These are phyloP conservation scores for Crotalus helleri DNA, from an alignment of 2,113 vertebrate genomes.

Conservation along the genomic window DNA sequence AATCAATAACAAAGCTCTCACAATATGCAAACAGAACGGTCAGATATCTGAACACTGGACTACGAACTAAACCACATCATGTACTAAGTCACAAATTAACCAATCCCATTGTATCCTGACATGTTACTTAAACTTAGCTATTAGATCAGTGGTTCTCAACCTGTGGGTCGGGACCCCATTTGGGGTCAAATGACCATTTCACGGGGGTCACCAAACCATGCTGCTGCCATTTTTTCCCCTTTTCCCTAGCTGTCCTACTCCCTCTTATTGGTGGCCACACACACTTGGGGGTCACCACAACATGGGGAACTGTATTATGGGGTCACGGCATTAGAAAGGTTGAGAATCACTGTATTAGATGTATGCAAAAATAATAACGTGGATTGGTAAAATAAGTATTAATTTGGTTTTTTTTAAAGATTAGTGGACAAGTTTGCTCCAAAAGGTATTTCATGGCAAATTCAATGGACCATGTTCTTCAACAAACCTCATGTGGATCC, in stretches of 20 bases:
- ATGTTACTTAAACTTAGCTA: neutral
- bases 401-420: neutral
- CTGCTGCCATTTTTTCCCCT: too few relatives aligned
- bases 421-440: neutral
- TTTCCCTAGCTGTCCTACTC: too few relatives aligned
- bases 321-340: too few relatives aligned
- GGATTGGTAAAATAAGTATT: neutral
- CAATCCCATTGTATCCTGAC: neutral
- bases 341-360: too few relatives aligned
- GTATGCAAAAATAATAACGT: neutral
- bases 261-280: too few relatives aligned
- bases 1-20: neutral
- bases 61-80: neutral
- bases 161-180: too few relatives aligned
- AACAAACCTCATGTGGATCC: neutral
- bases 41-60: neutral
- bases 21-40: neutral
- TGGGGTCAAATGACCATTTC: too few relatives aligned
- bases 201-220: too few relatives aligned
- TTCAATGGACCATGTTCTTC: neutral
- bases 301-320: too few relatives aligned
- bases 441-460: neutral
- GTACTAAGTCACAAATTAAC: neutral
- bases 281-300: too few relatives aligned
- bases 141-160: neutral